These are phyloP conservation scores for Bungarus multicinctus DNA, from an alignment of 2,113 vertebrate species.

Conservation along the genomic window DNA sequence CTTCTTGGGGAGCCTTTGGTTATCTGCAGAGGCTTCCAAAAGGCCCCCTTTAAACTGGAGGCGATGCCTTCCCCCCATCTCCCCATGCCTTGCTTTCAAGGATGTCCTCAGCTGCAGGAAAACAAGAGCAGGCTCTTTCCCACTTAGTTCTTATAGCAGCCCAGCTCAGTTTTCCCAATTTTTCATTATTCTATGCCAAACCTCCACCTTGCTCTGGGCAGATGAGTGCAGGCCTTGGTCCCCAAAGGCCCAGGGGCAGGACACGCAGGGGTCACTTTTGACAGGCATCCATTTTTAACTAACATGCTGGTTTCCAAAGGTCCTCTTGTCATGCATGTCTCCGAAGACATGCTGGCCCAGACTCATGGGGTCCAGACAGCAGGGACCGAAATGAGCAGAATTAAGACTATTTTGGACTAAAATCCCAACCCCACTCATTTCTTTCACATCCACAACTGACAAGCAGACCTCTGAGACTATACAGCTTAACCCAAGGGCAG, in stretches of 20 bases:
- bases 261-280: background rate
- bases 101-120: no score
- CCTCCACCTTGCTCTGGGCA: background rate
- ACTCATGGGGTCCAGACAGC: background rate
- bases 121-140: background rate
- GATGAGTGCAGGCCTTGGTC: background rate
- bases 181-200: background rate
- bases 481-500: background rate
- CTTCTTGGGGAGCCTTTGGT: accelerated
- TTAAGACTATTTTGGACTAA: background rate
- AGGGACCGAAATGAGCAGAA: background rate
- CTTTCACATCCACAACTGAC: background rate
- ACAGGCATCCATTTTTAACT: background rate
- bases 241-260: background rate
- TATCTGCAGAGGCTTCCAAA: background rate
- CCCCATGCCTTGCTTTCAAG: background rate
- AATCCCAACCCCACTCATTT: background rate
- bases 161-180: accelerated
- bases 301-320: background rate
- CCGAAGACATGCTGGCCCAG: background rate
- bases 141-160: background rate
- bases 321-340: background rate
- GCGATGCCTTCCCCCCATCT: background rate
- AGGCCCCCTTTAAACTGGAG: background rate
- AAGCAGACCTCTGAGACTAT: background rate